These are phyloP conservation scores for Basileuterus tristriatus DNA, from an alignment of 2,797 vertebrate species.

Conservation along the genomic window DNA sequence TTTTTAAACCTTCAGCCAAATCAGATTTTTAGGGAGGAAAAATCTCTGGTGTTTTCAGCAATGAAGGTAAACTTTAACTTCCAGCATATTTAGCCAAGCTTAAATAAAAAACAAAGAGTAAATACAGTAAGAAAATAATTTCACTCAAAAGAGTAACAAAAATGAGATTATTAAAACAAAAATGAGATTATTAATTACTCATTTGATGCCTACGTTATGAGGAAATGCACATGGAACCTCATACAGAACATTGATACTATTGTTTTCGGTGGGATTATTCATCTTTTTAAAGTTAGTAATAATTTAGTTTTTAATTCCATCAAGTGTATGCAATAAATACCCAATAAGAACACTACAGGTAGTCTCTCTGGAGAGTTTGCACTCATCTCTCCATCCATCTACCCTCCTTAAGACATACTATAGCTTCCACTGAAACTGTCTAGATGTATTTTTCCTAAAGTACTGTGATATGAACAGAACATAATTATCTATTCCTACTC, in stretches of 20 bases:
- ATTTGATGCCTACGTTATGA: not conserved
- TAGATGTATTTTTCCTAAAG: not conserved
- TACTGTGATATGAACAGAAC: not conserved
- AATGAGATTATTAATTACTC: not conserved
- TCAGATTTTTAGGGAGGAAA: not conserved
- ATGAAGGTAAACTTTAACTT: not conserved
- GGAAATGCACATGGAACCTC: fast-evolving
- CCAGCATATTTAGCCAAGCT: not conserved
- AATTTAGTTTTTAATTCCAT: not conserved
- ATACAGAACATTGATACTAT: not conserved
- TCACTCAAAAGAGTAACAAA: not conserved
- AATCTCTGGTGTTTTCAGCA: not conserved
- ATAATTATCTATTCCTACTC: not conserved
- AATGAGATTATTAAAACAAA: not conserved
- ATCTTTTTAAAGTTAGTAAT: not conserved
- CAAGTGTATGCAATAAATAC: not conserved
- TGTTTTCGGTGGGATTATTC: not conserved
- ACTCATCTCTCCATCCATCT: not conserved
- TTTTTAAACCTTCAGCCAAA: not conserved
- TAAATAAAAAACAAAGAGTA: not conserved
- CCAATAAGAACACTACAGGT: not conserved
- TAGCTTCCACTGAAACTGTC: not conserved
- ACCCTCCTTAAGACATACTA: not conserved
- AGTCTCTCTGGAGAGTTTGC: not conserved
- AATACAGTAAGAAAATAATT: not conserved